These are phyloP conservation scores for Pomacea canaliculata DNA, from an alignment of 2,888 invertebrate genomes.

Conservation along the genomic window DNA sequence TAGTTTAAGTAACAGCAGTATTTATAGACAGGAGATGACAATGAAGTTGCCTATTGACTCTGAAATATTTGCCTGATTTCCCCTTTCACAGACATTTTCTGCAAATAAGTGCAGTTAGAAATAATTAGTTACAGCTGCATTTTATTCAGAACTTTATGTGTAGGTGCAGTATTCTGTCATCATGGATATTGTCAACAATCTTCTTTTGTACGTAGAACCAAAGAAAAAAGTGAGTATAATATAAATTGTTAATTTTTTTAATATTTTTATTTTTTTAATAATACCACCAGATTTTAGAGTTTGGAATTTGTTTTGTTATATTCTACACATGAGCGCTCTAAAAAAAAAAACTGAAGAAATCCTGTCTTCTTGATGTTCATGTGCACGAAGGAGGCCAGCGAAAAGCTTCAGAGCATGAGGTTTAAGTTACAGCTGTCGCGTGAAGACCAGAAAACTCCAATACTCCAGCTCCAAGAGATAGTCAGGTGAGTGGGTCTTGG, in stretches of 20 bases:
- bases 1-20: too few relatives aligned
- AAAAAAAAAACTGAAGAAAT: too few relatives aligned
- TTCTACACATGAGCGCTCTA: too few relatives aligned
- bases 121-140: too few relatives aligned
- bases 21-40: too few relatives aligned
- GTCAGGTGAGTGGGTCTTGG: slow-evolving; percentile 68
- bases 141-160: neutral
- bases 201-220: slow-evolving; percentile 95
- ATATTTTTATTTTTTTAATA: neutral
- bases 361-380: too few relatives aligned
- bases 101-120: too few relatives aligned
- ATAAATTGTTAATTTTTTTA: neutral
- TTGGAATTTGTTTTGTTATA: too few relatives aligned
- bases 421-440: slow-evolving; percentile 93
- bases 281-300: neutral
- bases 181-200: slow-evolving; percentile 96
- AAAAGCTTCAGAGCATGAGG: slow-evolving; percentile 89
- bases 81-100: too few relatives aligned
- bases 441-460: slow-evolving; percentile 91
- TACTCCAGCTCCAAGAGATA: slow-evolving; percentile 89
- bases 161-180: slow-evolving; percentile 90
- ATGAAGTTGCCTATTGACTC: too few relatives aligned
- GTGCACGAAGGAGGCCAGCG: slow-evolving; percentile 78
- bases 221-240: slow-evolving; percentile 78
- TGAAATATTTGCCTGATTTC: too few relatives aligned